A percentile compares a stretch with the other conserved stretches of the same genome.
These are phyloP conservation scores for Glaucomys volans DNA, from an alignment of 2,113 vertebrate genomes.

Conservation along the genomic window DNA sequence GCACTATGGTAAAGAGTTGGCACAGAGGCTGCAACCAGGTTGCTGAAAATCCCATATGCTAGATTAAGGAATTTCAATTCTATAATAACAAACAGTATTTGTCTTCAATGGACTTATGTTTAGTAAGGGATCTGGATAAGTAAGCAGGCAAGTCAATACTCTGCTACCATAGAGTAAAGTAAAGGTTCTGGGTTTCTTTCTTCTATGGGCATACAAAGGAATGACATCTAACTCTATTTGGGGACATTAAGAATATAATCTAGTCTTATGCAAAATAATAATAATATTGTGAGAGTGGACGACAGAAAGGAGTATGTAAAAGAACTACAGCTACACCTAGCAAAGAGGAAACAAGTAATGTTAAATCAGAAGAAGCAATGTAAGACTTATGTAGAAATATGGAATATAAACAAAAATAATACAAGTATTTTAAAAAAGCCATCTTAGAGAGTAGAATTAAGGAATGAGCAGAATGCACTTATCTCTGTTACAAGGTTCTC, in stretches of 20 bases:
- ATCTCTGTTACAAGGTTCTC: not conserved
- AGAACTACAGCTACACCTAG: not conserved
- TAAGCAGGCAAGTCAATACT: not conserved
- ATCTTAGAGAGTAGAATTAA: not conserved
- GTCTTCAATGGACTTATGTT: not conserved
- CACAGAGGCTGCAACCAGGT: not conserved
- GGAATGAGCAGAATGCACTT: not conserved
- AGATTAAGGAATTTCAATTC: not conserved
- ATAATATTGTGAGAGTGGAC: not conserved
- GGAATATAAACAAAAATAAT: not conserved
- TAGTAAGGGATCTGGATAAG: not conserved
- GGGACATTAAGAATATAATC: not conserved
- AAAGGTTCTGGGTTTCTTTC: not conserved
- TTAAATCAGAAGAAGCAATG: not conserved
- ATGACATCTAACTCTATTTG: not conserved
- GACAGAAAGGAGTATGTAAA: not conserved
- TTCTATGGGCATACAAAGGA: not conserved
- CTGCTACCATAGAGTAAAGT: not conserved
- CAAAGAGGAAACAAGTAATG: not conserved
- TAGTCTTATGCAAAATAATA: not conserved
- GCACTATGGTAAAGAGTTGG: not conserved
- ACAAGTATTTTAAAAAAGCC: not conserved
- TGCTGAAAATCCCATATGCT: not conserved
- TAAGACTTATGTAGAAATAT: conserved; percentile 17
- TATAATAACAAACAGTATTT: not conserved